Evolutionary conservation across 2,797 vertebrate species (phyloP), one percentile per base, ranked within the genome.

Genomic region (Simalia tracyae): DNA sequence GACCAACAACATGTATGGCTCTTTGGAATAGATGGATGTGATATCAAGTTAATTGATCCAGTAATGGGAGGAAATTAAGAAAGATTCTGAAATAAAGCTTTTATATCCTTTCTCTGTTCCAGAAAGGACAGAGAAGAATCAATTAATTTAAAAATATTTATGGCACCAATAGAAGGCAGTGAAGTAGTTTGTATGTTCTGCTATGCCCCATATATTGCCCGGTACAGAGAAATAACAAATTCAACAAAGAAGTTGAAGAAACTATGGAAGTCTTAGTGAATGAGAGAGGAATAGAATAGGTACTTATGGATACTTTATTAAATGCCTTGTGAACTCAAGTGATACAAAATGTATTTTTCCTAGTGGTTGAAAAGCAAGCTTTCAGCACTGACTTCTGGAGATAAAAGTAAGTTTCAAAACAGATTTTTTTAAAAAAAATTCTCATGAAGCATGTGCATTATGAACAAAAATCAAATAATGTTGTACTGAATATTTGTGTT

Each of bases 281-380:
- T 28, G 46, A 36, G 60, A 64, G 28, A 26, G 6, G 12, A 46
- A 4, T 87, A 81, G 66, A 88, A 87, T 76, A 81, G 86, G 0
- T 85, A 42, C 5, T 54, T 12, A 31, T 26, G 24, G 26, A 68
- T 86, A 3, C n/a, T n/a, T 84, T 89, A 57, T 42, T 24, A 42
- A 86, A 76, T 6, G 24, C 91, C 90, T 86, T 91, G 68, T 19
- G 88, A 5, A 5, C 0, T 91, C 94, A 89, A 72, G 31, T 93
- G 36, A 91, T 92, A 60, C 12, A 31, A 94, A 46, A 84, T 93
- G 24, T 94, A 76, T 95, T 86, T 94, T 68, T 28, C 63, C 91
- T 96, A 99, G 99, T 97, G 93, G 56, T 93, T 99, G 91, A 98
- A 98, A 94, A 98, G 96, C 90, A 98, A 97, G 91, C 97, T 99